Percentiles rank a stretch among this genome's conserved stretches.
These are phyloP conservation scores for Crocallis elinguaria DNA, from an alignment of 2,888 invertebrate species.

Conservation along the genomic window DNA sequence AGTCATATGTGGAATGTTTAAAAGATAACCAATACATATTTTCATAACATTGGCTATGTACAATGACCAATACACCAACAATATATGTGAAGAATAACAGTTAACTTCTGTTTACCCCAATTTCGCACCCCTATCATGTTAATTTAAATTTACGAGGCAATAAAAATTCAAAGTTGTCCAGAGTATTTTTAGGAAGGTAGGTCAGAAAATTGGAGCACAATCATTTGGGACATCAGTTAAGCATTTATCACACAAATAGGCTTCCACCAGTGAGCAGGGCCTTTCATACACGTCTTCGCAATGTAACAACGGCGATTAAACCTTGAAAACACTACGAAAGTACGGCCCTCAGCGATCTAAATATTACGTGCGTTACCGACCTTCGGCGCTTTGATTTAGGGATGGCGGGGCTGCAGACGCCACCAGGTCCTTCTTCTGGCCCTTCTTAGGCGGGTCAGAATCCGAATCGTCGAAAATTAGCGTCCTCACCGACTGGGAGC, in stretches of 20 bases:
- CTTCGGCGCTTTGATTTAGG: slow-evolving; percentile 77
- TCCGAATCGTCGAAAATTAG: slow-evolving; percentile 91
- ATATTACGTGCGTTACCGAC: slow-evolving; percentile 53
- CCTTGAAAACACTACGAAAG: slow-evolving; percentile 70
- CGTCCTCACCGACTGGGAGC: slow-evolving; percentile 90
- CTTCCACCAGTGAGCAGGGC: slow-evolving; percentile 24
- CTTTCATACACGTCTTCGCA: slow-evolving; percentile 61
- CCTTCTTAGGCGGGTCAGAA: slow-evolving; percentile 78
- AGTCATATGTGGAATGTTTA: too few species aligned
- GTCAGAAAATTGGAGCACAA: slow-evolving; percentile 10
- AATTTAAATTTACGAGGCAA: neutral
- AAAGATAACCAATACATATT: too few species aligned
- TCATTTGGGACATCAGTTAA: slow-evolving; percentile 7
- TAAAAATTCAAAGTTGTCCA: neutral
- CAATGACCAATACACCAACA: too few species aligned
- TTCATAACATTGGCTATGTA: too few species aligned
- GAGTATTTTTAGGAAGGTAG: slow-evolving; percentile 14
- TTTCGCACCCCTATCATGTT: neutral
- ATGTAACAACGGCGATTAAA: slow-evolving; percentile 65
- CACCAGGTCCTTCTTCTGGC: slow-evolving; percentile 70
- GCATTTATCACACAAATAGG: slow-evolving; percentile 9
- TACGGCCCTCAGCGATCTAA: slow-evolving; percentile 44
- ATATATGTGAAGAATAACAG: too few species aligned
- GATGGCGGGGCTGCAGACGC: slow-evolving; percentile 68
- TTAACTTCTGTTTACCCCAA: too few species aligned